Conservation (phyloP, 1,140 invertebrate species). For the Megalopta genalis region DNA sequence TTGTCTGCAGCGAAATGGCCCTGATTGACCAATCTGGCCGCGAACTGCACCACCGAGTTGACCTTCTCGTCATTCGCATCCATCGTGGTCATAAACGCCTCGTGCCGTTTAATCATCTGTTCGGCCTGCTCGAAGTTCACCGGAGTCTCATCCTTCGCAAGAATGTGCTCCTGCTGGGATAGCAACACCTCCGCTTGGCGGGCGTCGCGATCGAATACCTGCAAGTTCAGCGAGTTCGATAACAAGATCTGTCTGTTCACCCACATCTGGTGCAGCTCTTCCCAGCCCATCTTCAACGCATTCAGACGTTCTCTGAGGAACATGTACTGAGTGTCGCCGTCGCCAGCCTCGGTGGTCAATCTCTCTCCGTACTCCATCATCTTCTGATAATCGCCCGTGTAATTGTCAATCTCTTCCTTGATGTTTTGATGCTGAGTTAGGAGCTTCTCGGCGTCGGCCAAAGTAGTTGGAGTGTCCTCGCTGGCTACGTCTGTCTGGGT, state of each 20-base stretch:
- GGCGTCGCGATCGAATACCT: slow-evolving; percentile 98
- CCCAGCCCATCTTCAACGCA: slow-evolving; percentile 99
- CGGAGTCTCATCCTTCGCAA: slow-evolving; percentile 97
- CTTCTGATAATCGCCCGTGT: slow-evolving; percentile 97
- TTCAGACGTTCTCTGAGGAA: slow-evolving; percentile 97
- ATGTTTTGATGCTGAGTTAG: slow-evolving; percentile 98
- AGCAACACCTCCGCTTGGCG: slow-evolving; percentile 98
- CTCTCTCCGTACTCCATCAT: slow-evolving; percentile 99
- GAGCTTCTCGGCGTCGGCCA: slow-evolving; percentile 97
- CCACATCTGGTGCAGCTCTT: slow-evolving; percentile 99
- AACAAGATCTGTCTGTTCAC: slow-evolving; percentile 97
- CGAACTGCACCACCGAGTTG: slow-evolving; percentile 96
- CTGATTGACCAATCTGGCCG: slow-evolving; percentile 92
- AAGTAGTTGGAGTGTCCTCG: slow-evolving; percentile 97
- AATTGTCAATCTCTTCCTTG: slow-evolving; percentile 99
- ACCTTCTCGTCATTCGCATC: slow-evolving; percentile 99
- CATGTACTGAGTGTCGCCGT: slow-evolving; percentile 99
- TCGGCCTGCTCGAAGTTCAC: slow-evolving; percentile 97
- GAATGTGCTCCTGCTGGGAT: slow-evolving; percentile 97
- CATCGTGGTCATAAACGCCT: slow-evolving; percentile 99
- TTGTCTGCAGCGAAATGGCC: slow-evolving; percentile 96
- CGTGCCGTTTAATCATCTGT: slow-evolving; percentile 97
- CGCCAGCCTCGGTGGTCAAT: slow-evolving; percentile 92
- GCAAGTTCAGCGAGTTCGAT: slow-evolving; percentile 95
- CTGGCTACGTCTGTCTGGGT: slow-evolving; percentile 98